A percentile compares a stretch with the other conserved stretches of the same genome.
These are phyloP conservation scores for Aphodius sticticus DNA, from an alignment of 2,888 invertebrate species.

Conservation along the genomic window DNA sequence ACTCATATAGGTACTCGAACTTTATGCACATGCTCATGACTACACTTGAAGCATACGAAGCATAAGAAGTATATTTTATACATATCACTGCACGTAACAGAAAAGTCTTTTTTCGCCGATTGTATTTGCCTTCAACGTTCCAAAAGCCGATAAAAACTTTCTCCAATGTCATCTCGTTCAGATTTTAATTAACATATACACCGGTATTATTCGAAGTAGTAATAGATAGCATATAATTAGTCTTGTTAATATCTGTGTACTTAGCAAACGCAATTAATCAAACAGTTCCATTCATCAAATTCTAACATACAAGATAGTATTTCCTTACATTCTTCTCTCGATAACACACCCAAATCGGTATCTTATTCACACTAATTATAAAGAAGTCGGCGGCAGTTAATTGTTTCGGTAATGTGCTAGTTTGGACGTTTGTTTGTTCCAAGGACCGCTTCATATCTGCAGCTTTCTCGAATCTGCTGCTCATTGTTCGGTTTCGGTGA, in stretches of 20 bases:
- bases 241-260: background rate
- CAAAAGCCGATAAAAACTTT: no score
- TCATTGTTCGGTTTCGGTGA: background rate
- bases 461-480: background rate
- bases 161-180: no score
- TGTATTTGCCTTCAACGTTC: no score
- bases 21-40: no score
- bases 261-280: background rate
- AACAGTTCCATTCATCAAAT: background rate
- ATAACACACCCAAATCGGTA: background rate
- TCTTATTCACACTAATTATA: background rate
- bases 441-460: background rate
- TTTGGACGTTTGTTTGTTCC: background rate
- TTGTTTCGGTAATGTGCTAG: background rate
- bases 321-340: background rate
- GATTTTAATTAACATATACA: no score
- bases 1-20: no score
- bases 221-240: no score
- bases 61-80: no score
- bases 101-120: no score
- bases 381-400: background rate
- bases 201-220: no score
- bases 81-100: no score
- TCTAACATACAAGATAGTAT: background rate
- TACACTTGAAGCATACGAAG: no score